phyloP scores from a whole-genome alignment of 2,797 vertebrate genomes.

The Syndactyla subalaris region DNA sequence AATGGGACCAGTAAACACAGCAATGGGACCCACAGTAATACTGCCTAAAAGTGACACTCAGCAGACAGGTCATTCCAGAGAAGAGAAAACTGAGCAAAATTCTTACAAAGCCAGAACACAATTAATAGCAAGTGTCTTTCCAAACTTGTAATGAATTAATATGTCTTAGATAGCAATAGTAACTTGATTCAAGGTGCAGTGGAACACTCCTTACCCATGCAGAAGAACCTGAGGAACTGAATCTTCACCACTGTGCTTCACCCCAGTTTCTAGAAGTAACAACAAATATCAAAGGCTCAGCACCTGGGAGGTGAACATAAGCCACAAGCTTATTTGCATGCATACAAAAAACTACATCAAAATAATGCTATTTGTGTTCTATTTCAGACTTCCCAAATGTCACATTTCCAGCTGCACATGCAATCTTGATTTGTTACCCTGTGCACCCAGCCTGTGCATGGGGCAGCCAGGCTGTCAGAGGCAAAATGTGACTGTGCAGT shows the following conservation, averaged over 20 bases:
- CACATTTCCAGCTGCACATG: slow-evolving; percentile 25
- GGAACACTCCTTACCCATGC: not conserved
- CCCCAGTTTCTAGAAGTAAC: not conserved
- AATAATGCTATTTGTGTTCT: slow-evolving; percentile 32
- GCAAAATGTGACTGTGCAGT: not conserved
- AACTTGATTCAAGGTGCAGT: not conserved
- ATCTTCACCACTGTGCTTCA: not conserved
- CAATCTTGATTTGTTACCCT: slow-evolving; percentile 12
- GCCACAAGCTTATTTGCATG: slow-evolving; percentile 10
- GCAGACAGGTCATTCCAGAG: not conserved
- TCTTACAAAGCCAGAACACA: not conserved
- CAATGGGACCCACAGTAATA: not conserved
- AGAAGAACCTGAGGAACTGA: not conserved
- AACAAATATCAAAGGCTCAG: not conserved
- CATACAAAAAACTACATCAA: slow-evolving; percentile 6
- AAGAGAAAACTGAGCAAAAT: not conserved
- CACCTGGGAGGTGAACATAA: not conserved
- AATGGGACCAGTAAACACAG: no score
- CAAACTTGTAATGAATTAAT: not conserved
- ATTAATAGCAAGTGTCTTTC: not conserved
- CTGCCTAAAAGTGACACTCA: not conserved
- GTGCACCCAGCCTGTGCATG: not conserved
- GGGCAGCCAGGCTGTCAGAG: not conserved
- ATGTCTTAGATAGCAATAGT: not conserved
- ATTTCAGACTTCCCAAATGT: slow-evolving; percentile 31